These are phyloP conservation scores for Ceuthmochares aereus DNA, from an alignment of 2,113 vertebrate species.

Conservation along the genomic window DNA sequence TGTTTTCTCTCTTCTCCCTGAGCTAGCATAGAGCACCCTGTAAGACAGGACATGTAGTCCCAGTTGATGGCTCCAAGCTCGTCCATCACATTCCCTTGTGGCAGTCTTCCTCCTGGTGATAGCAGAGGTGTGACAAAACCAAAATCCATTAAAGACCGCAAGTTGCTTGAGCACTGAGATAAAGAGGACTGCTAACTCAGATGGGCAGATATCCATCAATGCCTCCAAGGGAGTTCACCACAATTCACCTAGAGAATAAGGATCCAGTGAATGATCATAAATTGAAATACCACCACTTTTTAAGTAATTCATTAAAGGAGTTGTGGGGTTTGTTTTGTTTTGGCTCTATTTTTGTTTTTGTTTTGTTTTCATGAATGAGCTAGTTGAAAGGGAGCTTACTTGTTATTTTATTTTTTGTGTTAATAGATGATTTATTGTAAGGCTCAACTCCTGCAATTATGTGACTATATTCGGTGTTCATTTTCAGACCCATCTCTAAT, in stretches of 20 bases:
- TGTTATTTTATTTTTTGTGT: not conserved
- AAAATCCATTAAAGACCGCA: not conserved
- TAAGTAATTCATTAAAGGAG: not conserved
- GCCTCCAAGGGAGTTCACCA: not conserved
- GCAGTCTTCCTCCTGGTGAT: not conserved
- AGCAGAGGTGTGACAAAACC: not conserved
- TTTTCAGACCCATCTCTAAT: not conserved
- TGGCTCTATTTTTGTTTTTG: fast-evolving
- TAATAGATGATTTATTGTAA: not conserved
- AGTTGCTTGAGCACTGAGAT: not conserved
- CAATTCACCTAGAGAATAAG: not conserved
- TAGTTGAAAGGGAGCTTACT: not conserved
- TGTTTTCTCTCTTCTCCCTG: not conserved
- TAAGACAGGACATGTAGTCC: not conserved
- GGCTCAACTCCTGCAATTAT: not conserved
- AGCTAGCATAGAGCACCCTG: not conserved
- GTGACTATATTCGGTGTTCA: not conserved
- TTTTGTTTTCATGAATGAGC: not conserved
- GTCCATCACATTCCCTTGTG: not conserved
- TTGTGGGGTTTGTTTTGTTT: not conserved
- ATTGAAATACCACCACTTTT: not conserved
- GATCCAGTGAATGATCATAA: not conserved
- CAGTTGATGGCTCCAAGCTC: not conserved
- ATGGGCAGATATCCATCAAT: not conserved
- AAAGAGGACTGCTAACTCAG: not conserved